A percentile compares a stretch with the other conserved stretches of the same genome.
Evolutionary conservation across 92 coral and sea anemone species (phyloP).

Genomic region (Heteractis magnifica): DNA sequence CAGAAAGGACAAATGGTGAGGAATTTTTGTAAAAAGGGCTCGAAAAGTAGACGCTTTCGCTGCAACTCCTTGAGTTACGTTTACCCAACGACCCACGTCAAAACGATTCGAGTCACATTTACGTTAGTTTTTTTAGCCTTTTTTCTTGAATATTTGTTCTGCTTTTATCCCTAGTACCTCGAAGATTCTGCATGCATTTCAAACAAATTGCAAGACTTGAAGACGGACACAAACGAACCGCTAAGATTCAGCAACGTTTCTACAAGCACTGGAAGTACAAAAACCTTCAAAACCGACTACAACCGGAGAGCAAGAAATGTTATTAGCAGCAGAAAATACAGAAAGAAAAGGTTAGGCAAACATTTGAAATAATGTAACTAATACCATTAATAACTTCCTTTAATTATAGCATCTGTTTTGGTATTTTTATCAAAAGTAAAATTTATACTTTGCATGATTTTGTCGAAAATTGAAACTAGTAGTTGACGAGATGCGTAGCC

Average conservation of each 20-base stretch:
- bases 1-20: slow-evolving; percentile 32
- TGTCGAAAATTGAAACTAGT: background rate
- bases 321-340: slow-evolving; percentile 88
- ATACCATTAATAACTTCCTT: too few species aligned
- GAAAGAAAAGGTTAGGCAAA: slow-evolving; percentile 62
- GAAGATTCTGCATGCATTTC: slow-evolving; percentile 19
- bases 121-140: background rate
- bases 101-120: background rate
- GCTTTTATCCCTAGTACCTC: slow-evolving; percentile 1
- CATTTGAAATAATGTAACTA: background rate
- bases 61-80: background rate
- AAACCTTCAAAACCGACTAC: slow-evolving; percentile 74
- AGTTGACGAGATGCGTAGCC: background rate
- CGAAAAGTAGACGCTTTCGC: background rate
- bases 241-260: slow-evolving; percentile 15
- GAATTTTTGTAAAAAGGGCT: background rate
- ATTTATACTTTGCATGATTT: background rate
- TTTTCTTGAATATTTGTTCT: background rate
- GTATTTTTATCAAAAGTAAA: too few species aligned
- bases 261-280: slow-evolving; percentile 37
- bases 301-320: slow-evolving; percentile 84
- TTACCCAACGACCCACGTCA: background rate
- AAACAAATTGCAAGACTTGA: background rate
- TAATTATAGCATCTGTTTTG: too few species aligned
- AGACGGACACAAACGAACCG: background rate